Conservation (phyloP, 2,888 invertebrate genomes). For the Cactoblastis cactorum region DNA sequence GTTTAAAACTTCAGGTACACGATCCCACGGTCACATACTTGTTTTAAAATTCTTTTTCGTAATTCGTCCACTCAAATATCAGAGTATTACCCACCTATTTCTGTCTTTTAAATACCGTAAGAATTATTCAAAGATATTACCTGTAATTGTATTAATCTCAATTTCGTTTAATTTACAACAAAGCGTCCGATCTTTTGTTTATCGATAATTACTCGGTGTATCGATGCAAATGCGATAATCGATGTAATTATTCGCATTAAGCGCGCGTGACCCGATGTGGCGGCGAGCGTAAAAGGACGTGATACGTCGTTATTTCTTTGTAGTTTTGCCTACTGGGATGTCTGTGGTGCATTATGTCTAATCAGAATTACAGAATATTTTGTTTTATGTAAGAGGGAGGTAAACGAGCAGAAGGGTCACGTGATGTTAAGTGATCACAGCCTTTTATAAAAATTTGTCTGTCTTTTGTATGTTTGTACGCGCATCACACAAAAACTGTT, state of each 20-base stretch:
- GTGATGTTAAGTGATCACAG: too few relatives aligned
- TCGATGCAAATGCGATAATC: constrained; percentile 14
- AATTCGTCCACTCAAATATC: too few relatives aligned
- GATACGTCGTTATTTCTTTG: neutral
- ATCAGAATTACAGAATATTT: neutral
- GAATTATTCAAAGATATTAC: neutral
- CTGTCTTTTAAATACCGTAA: neutral
- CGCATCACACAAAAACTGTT: too few relatives aligned
- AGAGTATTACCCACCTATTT: neutral
- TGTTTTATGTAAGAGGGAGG: too few relatives aligned
- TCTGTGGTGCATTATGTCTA: neutral
- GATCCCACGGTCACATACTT: too few relatives aligned
- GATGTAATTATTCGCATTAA: constrained; percentile 4
- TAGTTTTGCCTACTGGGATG: neutral
- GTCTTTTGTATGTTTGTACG: too few relatives aligned
- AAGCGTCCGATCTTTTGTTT: constrained; percentile 2
- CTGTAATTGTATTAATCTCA: constrained; percentile 3
- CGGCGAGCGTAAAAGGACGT: neutral
- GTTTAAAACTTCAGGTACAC: too few relatives aligned
- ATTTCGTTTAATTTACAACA: neutral
- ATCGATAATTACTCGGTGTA: constrained; percentile 13
- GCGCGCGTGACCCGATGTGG: neutral
- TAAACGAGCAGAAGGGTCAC: too few relatives aligned
- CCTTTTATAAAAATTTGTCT: too few relatives aligned
- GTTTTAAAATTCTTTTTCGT: neutral